Percentiles rank a stretch among this genome's conserved stretches.
Evolutionary conservation across 1,140 invertebrate genomes (phyloP).

Genomic region (Nasonia longicornis): DNA sequence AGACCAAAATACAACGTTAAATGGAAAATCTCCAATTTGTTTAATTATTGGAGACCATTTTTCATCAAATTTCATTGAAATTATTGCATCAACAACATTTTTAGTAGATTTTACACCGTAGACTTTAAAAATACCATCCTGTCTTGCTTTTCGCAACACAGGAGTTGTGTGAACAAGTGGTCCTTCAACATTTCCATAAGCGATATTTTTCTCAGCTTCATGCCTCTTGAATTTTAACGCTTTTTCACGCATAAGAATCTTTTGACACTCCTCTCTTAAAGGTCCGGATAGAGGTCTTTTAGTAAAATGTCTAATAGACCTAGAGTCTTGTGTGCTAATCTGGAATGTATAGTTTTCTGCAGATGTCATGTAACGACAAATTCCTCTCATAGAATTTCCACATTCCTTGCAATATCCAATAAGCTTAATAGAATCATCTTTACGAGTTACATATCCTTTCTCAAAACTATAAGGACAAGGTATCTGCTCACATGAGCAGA

Average conservation of each 20-base stretch:
- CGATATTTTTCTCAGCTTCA: neutral
- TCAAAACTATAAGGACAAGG: conserved; percentile 1
- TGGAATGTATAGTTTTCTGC: neutral
- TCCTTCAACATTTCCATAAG: conserved; percentile 10
- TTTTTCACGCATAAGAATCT: neutral
- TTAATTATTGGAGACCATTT: neutral
- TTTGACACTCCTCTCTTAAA: neutral
- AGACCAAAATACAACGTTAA: conserved; percentile 4
- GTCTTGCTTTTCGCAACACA: neutral
- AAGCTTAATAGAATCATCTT: neutral
- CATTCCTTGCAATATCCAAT: neutral
- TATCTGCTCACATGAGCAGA: neutral
- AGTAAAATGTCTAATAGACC: neutral
- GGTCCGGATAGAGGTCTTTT: conserved; percentile 1
- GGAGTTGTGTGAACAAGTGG: conserved; percentile 4
- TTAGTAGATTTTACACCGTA: neutral
- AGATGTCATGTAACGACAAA: neutral
- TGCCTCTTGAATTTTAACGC: neutral
- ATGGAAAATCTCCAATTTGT: conserved; percentile 16
- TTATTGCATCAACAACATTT: conserved; percentile 18
- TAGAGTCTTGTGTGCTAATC: neutral
- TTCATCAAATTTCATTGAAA: neutral
- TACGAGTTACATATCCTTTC: neutral
- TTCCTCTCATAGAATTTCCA: neutral
- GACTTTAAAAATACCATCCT: neutral